Percentiles rank a stretch among this genome's conserved stretches.
Conservation (phyloP, 2,113 vertebrate species). For the Zapornia atra region DNA sequence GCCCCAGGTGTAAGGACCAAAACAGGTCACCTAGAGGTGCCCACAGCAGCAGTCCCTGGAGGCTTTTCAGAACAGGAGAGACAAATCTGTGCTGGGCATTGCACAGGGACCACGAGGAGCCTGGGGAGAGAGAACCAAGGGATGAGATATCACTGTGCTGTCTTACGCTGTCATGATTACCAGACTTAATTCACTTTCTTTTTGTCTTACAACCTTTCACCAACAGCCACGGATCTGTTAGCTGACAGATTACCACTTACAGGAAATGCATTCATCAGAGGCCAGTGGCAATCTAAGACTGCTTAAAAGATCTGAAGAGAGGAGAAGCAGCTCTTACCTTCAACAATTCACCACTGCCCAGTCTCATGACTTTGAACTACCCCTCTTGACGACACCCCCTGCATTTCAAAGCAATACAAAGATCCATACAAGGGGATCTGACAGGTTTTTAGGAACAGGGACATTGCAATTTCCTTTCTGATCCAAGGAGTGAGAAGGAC, state of each 20-base stretch:
- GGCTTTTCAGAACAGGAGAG: accelerated
- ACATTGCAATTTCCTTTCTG: background rate
- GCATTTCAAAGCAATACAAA: background rate
- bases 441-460: background rate
- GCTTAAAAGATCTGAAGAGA: background rate
- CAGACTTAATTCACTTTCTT: background rate
- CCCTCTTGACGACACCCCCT: background rate
- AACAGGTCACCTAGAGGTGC: background rate
- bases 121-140: background rate
- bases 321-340: background rate
- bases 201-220: background rate
- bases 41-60: background rate
- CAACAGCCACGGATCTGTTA: background rate
- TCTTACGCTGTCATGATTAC: background rate
- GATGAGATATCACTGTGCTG: background rate
- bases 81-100: background rate
- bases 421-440: background rate
- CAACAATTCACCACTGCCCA: background rate
- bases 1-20: background rate
- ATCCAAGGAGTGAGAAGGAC: background rate
- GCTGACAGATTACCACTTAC: background rate
- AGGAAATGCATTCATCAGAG: background rate
- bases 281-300: background rate
- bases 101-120: background rate
- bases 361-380: background rate